Conservation (phyloP, 1,140 invertebrate species). For the Lasaia peninsularis region DNA sequence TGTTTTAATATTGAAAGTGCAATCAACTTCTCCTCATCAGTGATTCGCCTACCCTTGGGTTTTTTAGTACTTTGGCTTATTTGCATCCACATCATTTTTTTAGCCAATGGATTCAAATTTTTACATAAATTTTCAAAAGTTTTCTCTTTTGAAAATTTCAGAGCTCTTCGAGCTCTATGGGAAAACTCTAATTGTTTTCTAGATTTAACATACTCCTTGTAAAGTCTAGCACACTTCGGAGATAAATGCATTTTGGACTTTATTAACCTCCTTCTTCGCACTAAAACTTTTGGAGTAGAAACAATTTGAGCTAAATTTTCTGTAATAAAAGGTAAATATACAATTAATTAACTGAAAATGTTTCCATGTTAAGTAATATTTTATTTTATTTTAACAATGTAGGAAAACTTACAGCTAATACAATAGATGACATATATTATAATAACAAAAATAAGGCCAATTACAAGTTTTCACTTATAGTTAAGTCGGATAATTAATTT, state of each 20-base stretch:
- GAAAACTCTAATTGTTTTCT: background rate
- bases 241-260: background rate
- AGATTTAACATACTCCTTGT: background rate
- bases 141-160: constrained; percentile 8
- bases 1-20: constrained; percentile 6
- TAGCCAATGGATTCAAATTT: constrained; percentile 4
- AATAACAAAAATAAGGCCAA: no score
- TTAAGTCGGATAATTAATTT: no score
- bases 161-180: background rate
- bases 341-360: no score
- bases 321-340: background rate
- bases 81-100: constrained; percentile 11
- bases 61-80: constrained; percentile 2
- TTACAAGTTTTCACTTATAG: no score
- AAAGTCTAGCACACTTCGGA: background rate
- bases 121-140: background rate
- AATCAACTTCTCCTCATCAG: background rate
- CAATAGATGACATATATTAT: no score
- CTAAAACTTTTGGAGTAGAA: background rate
- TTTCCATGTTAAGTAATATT: no score
- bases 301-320: background rate
- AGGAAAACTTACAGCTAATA: no score
- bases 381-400: no score
- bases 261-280: background rate
- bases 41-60: background rate